Percentiles rank a stretch among this genome's conserved stretches.
Conservation (phyloP, 2,113 vertebrate species). For the Hiodon alosoides region DNA sequence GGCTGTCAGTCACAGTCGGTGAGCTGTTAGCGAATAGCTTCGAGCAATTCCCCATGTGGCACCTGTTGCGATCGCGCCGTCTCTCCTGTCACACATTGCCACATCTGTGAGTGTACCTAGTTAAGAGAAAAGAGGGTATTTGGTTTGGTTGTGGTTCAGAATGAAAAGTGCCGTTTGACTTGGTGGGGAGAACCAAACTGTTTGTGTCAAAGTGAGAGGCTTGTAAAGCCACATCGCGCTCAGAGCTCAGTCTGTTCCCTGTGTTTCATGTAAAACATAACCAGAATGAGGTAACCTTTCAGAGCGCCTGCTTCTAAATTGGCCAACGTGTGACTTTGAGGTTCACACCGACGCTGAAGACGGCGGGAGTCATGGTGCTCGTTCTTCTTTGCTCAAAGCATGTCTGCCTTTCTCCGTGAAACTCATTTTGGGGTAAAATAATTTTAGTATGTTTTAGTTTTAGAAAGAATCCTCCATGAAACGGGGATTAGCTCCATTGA, state of each 20-base stretch:
- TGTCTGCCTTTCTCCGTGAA: too few species aligned
- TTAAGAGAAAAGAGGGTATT: conserved; percentile 19
- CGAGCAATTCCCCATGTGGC: too few species aligned
- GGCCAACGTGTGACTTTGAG: conserved; percentile 40
- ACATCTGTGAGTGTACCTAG: conserved; percentile 6
- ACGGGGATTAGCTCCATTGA: conserved; percentile 39
- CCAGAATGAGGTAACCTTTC: conserved; percentile 50
- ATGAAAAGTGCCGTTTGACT: conserved; percentile 8
- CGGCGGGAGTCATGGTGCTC: conserved; percentile 46
- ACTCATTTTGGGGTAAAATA: too few species aligned
- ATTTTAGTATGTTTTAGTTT: conserved; percentile 31
- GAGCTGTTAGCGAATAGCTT: conserved; percentile 3
- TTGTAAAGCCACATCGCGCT: conserved; percentile 55
- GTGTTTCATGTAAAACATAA: conserved; percentile 50
- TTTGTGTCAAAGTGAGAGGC: conserved; percentile 56
- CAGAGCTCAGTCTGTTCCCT: conserved; percentile 29
- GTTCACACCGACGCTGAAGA: conserved; percentile 44
- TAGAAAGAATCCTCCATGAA: conserved; percentile 48
- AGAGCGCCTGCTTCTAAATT: conserved; percentile 34
- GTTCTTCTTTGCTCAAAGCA: too few species aligned
- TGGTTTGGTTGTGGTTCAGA: conserved; percentile 22
- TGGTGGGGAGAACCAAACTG: conserved; percentile 35
- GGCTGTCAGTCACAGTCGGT: neutral
- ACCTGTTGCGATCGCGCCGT: too few species aligned
- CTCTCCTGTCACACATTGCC: neutral